These are phyloP conservation scores for Meloidogyne floridensis DNA, from an alignment of 1,140 invertebrate genomes.

Conservation along the genomic window DNA sequence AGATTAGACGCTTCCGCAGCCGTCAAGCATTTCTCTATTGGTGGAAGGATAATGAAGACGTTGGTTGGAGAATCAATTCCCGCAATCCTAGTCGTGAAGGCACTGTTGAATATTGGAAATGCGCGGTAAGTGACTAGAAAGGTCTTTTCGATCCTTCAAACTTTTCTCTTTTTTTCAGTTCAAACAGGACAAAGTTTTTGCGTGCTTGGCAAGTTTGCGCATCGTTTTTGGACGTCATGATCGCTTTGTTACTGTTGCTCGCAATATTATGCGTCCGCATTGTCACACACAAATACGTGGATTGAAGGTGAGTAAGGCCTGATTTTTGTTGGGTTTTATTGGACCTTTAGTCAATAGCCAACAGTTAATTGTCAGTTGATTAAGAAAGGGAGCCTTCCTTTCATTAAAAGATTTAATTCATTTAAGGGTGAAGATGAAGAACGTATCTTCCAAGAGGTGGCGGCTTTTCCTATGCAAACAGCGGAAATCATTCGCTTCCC, in stretches of 20 bases:
- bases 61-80: background rate
- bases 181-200: background rate
- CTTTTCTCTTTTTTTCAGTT: background rate
- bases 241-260: background rate
- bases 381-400: too few species aligned
- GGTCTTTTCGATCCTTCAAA: background rate
- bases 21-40: background rate
- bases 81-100: background rate
- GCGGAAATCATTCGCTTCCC: background rate
- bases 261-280: background rate
- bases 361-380: too few species aligned
- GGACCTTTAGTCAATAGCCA: background rate
- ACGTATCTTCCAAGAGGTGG: background rate
- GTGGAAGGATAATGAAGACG: background rate
- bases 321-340: background rate
- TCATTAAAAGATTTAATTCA: too few species aligned
- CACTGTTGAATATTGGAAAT: background rate
- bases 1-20: background rate
- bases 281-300: background rate
- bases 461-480: background rate
- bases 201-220: background rate
- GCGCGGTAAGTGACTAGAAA: background rate
- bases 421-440: background rate
- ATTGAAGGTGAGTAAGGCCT: background rate
- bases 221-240: background rate